Conservation (phyloP, 2,113 vertebrate species). For the Sinocyclocheilus maitianheensis region DNA sequence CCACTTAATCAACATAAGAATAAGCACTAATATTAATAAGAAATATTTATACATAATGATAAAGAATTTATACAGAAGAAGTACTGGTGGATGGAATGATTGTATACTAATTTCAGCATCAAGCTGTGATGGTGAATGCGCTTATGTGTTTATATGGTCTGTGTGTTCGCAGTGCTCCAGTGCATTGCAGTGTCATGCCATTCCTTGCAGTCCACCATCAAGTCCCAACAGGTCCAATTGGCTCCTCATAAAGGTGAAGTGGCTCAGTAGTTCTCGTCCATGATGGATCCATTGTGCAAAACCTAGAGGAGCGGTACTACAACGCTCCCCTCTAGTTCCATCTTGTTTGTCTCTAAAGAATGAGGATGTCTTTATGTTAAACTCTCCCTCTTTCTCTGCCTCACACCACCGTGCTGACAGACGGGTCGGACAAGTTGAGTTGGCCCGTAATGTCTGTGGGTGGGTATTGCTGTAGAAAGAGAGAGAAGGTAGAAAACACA, state of each 20-base stretch:
- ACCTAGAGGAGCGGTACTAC: conserved; percentile 13
- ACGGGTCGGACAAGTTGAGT: conserved; percentile 99
- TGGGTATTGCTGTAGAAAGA: conserved; percentile 92
- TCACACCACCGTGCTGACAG: conserved; percentile 99
- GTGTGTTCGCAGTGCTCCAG: conserved; percentile 65
- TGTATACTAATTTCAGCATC: conserved; percentile 25
- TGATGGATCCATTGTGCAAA: conserved; percentile 22
- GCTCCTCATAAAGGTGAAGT: conserved; percentile 61
- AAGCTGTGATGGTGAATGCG: not conserved
- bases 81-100: conserved; percentile 33
- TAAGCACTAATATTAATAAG: conserved; percentile 40
- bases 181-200: conserved; percentile 53
- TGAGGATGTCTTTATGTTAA: conserved; percentile 54
- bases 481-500: conserved; percentile 60
- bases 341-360: conserved; percentile 48
- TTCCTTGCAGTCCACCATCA: not conserved
- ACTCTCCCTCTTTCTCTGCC: conserved; percentile 41
- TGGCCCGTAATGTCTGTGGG: conserved; percentile 98
- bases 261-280: conserved; percentile 44
- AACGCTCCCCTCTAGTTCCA: conserved; percentile 35
- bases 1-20: conserved; percentile 33
- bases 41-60: conserved; percentile 24
- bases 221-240: not conserved
- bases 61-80: conserved; percentile 34
- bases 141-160: conserved; percentile 39